Conservation (phyloP, 2,113 vertebrate genomes). For the Psophia crepitans region DNA sequence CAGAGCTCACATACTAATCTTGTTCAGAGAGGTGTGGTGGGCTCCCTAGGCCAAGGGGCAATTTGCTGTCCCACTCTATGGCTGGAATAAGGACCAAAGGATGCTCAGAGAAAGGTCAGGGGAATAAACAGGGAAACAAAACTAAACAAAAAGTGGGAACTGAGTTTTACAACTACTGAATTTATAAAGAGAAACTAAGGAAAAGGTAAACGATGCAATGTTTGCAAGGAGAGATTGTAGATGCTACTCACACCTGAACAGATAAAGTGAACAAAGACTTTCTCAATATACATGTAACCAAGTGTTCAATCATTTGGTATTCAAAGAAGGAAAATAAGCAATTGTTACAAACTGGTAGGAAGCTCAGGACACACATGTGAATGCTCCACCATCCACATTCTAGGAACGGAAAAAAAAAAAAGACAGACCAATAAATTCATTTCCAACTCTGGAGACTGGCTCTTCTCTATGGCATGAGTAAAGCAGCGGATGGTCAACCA, state of each 20-base stretch:
- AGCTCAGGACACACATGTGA: background rate
- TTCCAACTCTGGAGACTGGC: background rate
- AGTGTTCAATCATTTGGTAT: background rate
- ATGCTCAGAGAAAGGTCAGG: background rate
- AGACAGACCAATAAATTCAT: background rate
- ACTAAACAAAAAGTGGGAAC: background rate
- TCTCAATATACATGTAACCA: background rate
- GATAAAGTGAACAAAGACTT: background rate
- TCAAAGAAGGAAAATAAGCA: background rate
- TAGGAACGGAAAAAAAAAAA: background rate
- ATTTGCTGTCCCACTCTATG: background rate
- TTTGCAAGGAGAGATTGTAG: background rate
- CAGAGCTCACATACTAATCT: background rate
- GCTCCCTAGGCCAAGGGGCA: background rate
- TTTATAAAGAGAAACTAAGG: background rate
- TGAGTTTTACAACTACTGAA: background rate
- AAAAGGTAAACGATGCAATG: background rate
- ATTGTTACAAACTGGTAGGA: background rate
- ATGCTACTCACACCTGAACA: background rate
- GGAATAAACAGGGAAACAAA: background rate
- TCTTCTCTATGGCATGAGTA: background rate
- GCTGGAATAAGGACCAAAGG: background rate
- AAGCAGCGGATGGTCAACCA: background rate
- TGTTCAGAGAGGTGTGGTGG: background rate
- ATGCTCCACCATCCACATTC: background rate